phyloP scores from a whole-genome alignment of 1,140 invertebrate genomes.

The Drosophila pseudoobscura region DNA sequence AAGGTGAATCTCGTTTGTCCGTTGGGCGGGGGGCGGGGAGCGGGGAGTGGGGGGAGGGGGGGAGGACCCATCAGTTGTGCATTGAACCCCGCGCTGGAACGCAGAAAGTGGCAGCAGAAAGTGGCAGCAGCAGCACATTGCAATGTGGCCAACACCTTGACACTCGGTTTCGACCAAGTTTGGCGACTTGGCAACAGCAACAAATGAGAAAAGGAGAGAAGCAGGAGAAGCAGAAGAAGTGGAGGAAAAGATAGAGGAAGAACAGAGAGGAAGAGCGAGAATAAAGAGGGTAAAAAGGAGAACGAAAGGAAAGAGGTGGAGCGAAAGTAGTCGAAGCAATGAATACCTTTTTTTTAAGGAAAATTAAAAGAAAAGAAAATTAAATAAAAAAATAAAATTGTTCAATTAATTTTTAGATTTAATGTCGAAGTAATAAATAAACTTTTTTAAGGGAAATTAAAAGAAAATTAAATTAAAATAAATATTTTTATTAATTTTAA shows the following conservation, averaged over 20 bases:
- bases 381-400: too few relatives aligned
- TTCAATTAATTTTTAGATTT: too few relatives aligned
- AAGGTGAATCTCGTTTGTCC: constrained; percentile 43
- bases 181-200: constrained; percentile 59
- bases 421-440: too few relatives aligned
- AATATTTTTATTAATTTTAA: too few relatives aligned
- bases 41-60: too few relatives aligned
- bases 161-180: constrained; percentile 41
- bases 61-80: constrained; percentile 65
- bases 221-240: background rate
- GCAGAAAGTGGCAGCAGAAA: background rate
- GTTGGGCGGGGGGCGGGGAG: too few relatives aligned
- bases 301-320: background rate
- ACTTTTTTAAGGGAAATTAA: too few relatives aligned
- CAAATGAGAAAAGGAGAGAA: constrained; percentile 33
- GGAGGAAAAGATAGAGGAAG: too few relatives aligned
- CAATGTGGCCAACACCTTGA: constrained; percentile 74
- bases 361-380: background rate
- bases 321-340: constrained; percentile 4
- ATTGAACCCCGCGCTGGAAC: constrained; percentile 41
- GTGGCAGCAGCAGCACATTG: constrained; percentile 55
- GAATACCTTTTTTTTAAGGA: constrained; percentile 2
- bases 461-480: too few relatives aligned
- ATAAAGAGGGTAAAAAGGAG: too few relatives aligned
- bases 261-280: background rate